Evolutionary conservation across 2,888 invertebrate species (phyloP).

Genomic region (Agriopis marginaria): DNA sequence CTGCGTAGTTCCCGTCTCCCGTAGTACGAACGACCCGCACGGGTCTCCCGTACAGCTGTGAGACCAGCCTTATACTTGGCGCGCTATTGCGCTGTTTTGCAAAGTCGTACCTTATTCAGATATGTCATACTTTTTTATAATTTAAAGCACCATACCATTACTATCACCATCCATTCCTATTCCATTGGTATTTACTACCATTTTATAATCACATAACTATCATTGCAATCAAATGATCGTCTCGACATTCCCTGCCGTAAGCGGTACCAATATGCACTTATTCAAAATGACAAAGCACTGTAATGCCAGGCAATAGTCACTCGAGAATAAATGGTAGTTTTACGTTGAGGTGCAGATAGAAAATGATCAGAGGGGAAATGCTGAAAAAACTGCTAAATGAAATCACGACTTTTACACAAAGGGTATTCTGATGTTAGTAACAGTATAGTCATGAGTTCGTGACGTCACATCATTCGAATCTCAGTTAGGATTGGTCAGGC

Average conservation of each 20-base stretch:
- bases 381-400: neutral
- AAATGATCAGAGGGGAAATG: neutral
- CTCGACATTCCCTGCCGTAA: conserved; percentile 12
- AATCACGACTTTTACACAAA: neutral
- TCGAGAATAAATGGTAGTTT: conserved; percentile 21
- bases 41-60: too few relatives aligned
- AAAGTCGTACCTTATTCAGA: too few relatives aligned
- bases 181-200: neutral
- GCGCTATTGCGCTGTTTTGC: too few relatives aligned
- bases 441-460: too few relatives aligned
- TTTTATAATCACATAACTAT: conserved; percentile 8
- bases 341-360: neutral
- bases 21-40: too few relatives aligned
- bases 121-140: too few relatives aligned
- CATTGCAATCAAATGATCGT: conserved; percentile 14
- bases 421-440: too few relatives aligned
- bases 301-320: conserved; percentile 13
- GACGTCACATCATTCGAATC: too few relatives aligned
- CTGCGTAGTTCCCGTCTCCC: too few relatives aligned
- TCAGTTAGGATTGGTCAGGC: too few relatives aligned
- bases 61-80: too few relatives aligned
- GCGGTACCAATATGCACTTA: conserved; percentile 28
- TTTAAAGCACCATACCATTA: too few relatives aligned
- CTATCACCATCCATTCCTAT: neutral
- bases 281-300: conserved; percentile 29